These are phyloP conservation scores for Squalus acanthias DNA, from an alignment of 2,797 vertebrate species.

Conservation along the genomic window DNA sequence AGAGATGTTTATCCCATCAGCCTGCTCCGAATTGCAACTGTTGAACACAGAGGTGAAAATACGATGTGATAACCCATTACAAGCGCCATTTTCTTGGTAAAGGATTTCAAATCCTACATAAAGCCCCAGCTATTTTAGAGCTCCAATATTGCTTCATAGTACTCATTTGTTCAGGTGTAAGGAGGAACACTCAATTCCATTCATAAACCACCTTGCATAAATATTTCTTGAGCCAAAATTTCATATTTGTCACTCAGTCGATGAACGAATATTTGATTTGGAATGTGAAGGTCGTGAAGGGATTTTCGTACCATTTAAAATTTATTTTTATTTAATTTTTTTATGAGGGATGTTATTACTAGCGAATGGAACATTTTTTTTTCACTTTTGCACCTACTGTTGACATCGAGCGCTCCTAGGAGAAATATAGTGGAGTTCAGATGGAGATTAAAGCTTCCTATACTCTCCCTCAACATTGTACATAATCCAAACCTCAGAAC, in stretches of 20 bases:
- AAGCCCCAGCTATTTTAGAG: background rate
- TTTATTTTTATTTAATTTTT: constrained; percentile 16
- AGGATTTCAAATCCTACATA: background rate
- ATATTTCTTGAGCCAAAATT: constrained; percentile 14
- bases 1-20: background rate
- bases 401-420: background rate
- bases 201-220: constrained; percentile 25
- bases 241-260: background rate
- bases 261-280: constrained; percentile 32
- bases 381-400: background rate
- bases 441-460: background rate
- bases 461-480: background rate
- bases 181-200: constrained; percentile 22
- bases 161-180: background rate
- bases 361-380: background rate
- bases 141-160: background rate
- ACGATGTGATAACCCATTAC: background rate
- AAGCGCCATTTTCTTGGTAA: background rate
- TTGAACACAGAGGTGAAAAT: background rate
- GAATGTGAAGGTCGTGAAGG: background rate
- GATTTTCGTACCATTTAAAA: background rate
- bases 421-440: background rate
- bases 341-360: background rate
- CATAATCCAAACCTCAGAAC: background rate
- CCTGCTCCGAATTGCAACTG: background rate